Percentiles rank a stretch among this genome's conserved stretches.
phyloP scores from a whole-genome alignment of 2,888 invertebrate genomes.

The Adelognathus sp. region DNA sequence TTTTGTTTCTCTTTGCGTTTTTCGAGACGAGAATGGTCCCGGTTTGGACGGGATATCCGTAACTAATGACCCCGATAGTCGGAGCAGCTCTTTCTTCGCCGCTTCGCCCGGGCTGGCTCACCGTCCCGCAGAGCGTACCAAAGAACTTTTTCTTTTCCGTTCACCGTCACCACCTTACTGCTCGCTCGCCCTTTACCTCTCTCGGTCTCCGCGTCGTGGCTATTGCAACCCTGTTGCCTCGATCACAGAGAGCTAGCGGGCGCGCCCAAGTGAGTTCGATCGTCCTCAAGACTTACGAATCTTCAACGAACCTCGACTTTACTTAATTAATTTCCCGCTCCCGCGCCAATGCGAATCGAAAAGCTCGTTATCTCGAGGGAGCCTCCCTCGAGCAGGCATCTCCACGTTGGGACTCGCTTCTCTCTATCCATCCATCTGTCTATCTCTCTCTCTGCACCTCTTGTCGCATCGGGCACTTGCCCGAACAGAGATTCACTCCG shows the following conservation, averaged over 20 bases:
- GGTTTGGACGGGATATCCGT: slow-evolving; percentile 79
- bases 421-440: slow-evolving; percentile 63
- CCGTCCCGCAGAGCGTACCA: slow-evolving; percentile 19
- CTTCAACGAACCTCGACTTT: slow-evolving; percentile 71
- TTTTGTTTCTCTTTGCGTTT: slow-evolving; percentile 70
- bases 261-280: slow-evolving; percentile 54
- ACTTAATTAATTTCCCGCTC: slow-evolving; percentile 78
- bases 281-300: slow-evolving; percentile 72
- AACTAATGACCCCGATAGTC: slow-evolving; percentile 80
- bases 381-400: slow-evolving; percentile 67
- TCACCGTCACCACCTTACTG: slow-evolving; percentile 39
- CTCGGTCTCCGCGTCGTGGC: slow-evolving; percentile 2
- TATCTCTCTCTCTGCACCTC: slow-evolving; percentile 24
- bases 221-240: slow-evolving; percentile 1
- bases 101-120: slow-evolving; percentile 30
- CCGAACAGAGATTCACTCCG: slow-evolving; percentile 39
- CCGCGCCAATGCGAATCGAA: slow-evolving; percentile 71
- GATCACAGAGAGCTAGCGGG: slow-evolving; percentile 26
- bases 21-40: slow-evolving; percentile 78
- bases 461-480: slow-evolving; percentile 12
- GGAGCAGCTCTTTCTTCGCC: slow-evolving; percentile 63
- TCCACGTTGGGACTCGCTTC: slow-evolving; percentile 30
- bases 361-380: slow-evolving; percentile 72
- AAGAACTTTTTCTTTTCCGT: slow-evolving; percentile 49
- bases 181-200: slow-evolving; percentile 26